Evolutionary conservation across 1,140 invertebrate genomes (phyloP), one percentile per base, ranked within the genome.

Genomic region (Tetranychus cinnabarinus): DNA sequence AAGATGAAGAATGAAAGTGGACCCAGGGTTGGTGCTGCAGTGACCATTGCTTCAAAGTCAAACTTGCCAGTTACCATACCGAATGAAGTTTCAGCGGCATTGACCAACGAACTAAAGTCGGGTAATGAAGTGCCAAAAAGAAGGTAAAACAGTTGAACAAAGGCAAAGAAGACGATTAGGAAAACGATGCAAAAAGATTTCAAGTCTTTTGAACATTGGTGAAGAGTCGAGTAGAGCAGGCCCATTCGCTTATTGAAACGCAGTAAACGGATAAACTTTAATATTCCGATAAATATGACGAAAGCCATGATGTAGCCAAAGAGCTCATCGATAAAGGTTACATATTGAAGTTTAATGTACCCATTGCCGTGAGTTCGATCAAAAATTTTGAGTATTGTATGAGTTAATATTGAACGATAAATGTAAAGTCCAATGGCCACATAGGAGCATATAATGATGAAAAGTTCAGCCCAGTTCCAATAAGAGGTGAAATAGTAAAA

Each of bases 1-100:
- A 76, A 79, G 33, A 74, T 59, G 66, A 78, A 76, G 64, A 79
- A 75, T 23, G 76, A 70, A 4, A 78, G 42, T 47, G 77, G 76
- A 1, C 75, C 76, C 8, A 76, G 66, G 6, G 77, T 57, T 6
- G 74, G 72, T 36, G 70, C 67, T 4, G 72, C 71, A 36, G 68
- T 66, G 52, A 70, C 67, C 68, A 78, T 74, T 3, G 68, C 70
- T 48, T 73, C 70, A 63, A 79, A 77, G 58, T 77, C 70, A 65
- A 78, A 78, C 61, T 76, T 77, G 23, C 77, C 76, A 61, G 78
- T 73, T 68, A 77, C 74, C 71, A 78, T 77, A 5, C 76, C 70
- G 61, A 79, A 72, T 13, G 72, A 72, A 6, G 75, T 71, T 64
- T 79, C 75, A 5, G 74, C 67, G 3, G 77, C 70, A 10, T 65